Percentiles rank a stretch among this genome's conserved stretches.
Evolutionary conservation across 2,113 vertebrate genomes (phyloP).

Genomic region (Cyrtonyx montezumae): DNA sequence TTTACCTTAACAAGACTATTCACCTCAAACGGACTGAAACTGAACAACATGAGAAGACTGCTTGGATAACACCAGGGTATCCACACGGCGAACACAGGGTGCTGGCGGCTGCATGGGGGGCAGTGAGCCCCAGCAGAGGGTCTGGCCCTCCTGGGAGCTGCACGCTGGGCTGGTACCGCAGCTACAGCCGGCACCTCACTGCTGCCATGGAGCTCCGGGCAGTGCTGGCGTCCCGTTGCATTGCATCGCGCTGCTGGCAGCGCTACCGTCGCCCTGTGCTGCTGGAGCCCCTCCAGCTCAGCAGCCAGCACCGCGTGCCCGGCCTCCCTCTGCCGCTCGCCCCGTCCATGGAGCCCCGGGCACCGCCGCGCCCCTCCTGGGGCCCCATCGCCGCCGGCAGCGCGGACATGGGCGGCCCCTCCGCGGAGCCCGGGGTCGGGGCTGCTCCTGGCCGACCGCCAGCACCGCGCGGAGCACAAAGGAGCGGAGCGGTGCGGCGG

Average conservation of each 20-base stretch:
- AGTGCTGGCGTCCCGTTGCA: neutral
- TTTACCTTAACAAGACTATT: neutral
- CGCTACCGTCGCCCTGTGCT: neutral
- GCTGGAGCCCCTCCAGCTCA: neutral
- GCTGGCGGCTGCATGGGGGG: neutral
- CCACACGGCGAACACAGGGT: neutral
- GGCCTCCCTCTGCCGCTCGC: neutral
- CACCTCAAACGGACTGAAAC: neutral
- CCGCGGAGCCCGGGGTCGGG: too few relatives aligned
- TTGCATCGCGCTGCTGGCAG: neutral
- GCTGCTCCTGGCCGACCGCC: constrained; percentile 52
- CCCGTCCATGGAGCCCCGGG: fast-evolving
- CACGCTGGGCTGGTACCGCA: neutral
- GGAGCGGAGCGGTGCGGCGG: neutral
- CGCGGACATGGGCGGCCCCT: too few relatives aligned
- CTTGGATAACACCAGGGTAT: neutral
- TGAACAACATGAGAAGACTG: neutral
- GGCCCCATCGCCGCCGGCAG: neutral
- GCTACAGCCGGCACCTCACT: too few relatives aligned
- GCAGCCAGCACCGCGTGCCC: neutral
- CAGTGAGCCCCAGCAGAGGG: neutral
- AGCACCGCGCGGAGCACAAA: constrained; percentile 62
- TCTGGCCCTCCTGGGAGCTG: fast-evolving
- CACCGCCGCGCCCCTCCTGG: neutral
- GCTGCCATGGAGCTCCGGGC: neutral